Evolutionary conservation across 2,797 vertebrate species (phyloP).

Genomic region (Varecia variegata): DNA sequence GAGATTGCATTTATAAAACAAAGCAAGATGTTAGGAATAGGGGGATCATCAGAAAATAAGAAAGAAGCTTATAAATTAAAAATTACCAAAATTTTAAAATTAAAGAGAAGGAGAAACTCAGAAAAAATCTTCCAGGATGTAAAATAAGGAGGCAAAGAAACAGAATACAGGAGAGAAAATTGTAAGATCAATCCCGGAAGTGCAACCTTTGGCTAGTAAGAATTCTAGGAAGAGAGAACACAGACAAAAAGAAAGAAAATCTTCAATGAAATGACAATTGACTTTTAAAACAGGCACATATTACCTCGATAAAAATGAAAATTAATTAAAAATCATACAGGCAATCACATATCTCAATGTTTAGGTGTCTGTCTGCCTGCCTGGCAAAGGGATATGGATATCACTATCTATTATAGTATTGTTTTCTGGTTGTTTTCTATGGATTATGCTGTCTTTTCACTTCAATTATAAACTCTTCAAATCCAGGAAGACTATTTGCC

Average conservation of each 20-base stretch:
- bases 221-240: background rate
- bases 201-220: background rate
- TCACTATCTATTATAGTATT: background rate
- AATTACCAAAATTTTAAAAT: background rate
- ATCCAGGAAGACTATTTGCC: conserved; percentile 27
- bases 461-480: conserved; percentile 30
- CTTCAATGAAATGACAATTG: background rate
- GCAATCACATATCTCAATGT: background rate
- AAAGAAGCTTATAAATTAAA: background rate
- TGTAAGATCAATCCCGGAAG: background rate
- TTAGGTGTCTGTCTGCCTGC: background rate
- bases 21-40: background rate
- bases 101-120: background rate
- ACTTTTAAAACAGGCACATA: background rate
- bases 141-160: conserved; percentile 19
- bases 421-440: background rate
- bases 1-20: background rate
- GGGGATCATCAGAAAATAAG: background rate
- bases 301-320: background rate
- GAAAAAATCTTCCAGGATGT: background rate
- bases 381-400: background rate
- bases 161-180: background rate
- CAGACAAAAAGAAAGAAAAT: background rate
- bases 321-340: background rate
- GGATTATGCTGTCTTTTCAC: background rate